These are phyloP conservation scores for Catharus ustulatus DNA, from an alignment of 2,797 vertebrate genomes.

Conservation along the genomic window DNA sequence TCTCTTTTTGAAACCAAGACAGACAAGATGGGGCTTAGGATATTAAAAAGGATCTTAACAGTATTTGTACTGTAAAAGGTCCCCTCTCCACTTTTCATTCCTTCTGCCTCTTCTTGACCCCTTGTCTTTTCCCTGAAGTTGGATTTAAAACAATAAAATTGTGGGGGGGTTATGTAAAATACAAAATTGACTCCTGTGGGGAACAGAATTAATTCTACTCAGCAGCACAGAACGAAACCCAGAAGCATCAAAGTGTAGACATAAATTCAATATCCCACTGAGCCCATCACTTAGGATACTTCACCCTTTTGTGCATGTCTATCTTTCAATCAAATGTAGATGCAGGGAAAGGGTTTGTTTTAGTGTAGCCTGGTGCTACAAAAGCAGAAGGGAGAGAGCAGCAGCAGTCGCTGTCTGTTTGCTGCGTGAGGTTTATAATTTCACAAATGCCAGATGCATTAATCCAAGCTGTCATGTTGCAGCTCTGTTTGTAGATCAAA, in stretches of 20 bases:
- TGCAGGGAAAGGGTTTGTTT: slow-evolving; percentile 33
- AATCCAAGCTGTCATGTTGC: slow-evolving; percentile 66
- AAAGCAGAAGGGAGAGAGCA: slow-evolving; percentile 9
- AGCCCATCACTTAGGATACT: slow-evolving; percentile 57
- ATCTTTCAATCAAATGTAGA: slow-evolving; percentile 60
- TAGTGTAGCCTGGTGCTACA: slow-evolving; percentile 35
- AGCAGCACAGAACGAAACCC: slow-evolving; percentile 56
- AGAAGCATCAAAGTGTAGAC: slow-evolving; percentile 55
- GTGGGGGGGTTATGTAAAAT: not conserved
- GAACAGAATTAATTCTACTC: slow-evolving; percentile 60
- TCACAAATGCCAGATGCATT: slow-evolving; percentile 66
- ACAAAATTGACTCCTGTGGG: not conserved
- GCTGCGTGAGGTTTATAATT: slow-evolving; percentile 64
- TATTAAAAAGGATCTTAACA: not conserved
- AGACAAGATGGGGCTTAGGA: not conserved
- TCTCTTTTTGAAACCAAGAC: slow-evolving; percentile 30
- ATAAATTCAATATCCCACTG: slow-evolving; percentile 69
- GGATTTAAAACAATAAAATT: slow-evolving; percentile 52
- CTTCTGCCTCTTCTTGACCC: slow-evolving; percentile 19
- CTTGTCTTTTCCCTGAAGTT: slow-evolving; percentile 22
- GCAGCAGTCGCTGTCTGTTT: slow-evolving; percentile 57
- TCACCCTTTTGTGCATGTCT: slow-evolving; percentile 42
- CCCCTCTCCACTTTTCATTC: not conserved
- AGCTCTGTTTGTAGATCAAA: slow-evolving; percentile 67
- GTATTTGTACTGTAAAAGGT: slow-evolving; percentile 17